These are phyloP conservation scores for Penaeus japonicus DNA, from an alignment of 1,140 invertebrate species.

Conservation along the genomic window DNA sequence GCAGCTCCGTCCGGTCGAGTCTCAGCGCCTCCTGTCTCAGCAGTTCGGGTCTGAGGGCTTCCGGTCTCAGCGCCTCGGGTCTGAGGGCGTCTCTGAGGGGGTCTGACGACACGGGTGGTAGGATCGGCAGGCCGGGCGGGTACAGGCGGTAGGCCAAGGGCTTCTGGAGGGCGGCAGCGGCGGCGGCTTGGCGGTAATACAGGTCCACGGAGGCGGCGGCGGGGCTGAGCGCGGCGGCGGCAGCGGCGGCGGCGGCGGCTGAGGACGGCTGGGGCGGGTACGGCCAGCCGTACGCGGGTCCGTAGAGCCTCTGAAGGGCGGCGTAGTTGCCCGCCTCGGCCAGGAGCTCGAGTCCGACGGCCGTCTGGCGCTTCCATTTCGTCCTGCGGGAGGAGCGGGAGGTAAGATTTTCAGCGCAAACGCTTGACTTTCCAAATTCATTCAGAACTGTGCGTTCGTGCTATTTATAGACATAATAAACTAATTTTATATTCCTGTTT, in stretches of 20 bases:
- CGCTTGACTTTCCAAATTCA: background rate
- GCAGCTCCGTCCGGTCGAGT: conserved; percentile 19
- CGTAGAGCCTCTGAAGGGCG: conserved; percentile 92
- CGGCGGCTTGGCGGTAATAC: conserved; percentile 64
- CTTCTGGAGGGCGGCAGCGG: conserved; percentile 78
- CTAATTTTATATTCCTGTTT: background rate
- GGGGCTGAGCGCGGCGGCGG: conserved; percentile 68
- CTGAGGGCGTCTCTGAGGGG: conserved; percentile 34
- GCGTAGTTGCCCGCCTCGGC: conserved; percentile 97
- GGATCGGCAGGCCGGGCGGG: conserved; percentile 51
- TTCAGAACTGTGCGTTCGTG: background rate
- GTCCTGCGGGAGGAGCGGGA: conserved; percentile 77
- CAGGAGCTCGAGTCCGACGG: conserved; percentile 93
- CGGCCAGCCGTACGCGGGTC: conserved; percentile 69
- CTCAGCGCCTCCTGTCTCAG: conserved; percentile 17
- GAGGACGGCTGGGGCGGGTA: conserved; percentile 63
- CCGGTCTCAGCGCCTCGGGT: conserved; percentile 23
- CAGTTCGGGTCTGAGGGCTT: conserved; percentile 19
- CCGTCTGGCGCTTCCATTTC: conserved; percentile 99
- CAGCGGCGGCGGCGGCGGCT: conserved; percentile 65
- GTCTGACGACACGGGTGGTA: conserved; percentile 31
- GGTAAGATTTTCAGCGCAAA: background rate
- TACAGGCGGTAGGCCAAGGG: conserved; percentile 79
- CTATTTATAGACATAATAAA: background rate
- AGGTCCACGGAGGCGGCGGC: conserved; percentile 64